Percentiles rank a stretch among this genome's conserved stretches.
Conservation (phyloP, 2,113 vertebrate species). For the Sakesphorus luctuosus region DNA sequence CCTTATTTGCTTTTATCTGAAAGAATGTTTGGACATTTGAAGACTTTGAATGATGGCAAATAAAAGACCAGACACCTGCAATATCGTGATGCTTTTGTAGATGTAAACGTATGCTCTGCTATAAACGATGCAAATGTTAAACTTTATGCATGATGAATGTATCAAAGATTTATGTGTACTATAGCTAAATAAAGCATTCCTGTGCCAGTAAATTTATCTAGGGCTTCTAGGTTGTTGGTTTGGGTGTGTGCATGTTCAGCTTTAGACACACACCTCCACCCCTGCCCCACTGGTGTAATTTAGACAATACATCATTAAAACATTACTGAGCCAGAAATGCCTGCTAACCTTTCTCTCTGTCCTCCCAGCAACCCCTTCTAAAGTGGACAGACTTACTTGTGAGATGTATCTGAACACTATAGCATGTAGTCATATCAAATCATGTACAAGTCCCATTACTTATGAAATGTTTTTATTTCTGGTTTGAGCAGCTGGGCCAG, state of each 20-base stretch:
- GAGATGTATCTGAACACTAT: background rate
- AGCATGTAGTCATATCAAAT: background rate
- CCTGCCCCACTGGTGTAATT: background rate
- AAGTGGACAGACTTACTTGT: background rate
- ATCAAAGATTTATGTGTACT: background rate
- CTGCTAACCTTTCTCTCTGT: background rate
- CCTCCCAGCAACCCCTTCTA: background rate
- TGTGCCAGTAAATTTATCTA: background rate
- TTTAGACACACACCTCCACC: background rate
- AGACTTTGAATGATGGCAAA: background rate
- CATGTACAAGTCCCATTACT: background rate
- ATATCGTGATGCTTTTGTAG: background rate
- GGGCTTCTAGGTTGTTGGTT: background rate
- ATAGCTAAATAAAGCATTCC: background rate
- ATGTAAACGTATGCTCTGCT: background rate
- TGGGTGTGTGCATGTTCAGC: background rate
- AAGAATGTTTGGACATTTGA: background rate
- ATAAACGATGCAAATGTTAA: background rate
- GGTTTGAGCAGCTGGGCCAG: background rate
- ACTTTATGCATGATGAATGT: background rate
- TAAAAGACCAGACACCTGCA: background rate
- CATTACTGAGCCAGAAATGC: background rate
- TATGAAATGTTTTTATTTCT: background rate
- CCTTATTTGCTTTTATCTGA: background rate
- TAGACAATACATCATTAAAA: background rate